Evolutionary conservation across 1,140 invertebrate genomes (phyloP), one percentile per base, ranked within the genome.

Genomic region (Heliconius melpomene): DNA sequence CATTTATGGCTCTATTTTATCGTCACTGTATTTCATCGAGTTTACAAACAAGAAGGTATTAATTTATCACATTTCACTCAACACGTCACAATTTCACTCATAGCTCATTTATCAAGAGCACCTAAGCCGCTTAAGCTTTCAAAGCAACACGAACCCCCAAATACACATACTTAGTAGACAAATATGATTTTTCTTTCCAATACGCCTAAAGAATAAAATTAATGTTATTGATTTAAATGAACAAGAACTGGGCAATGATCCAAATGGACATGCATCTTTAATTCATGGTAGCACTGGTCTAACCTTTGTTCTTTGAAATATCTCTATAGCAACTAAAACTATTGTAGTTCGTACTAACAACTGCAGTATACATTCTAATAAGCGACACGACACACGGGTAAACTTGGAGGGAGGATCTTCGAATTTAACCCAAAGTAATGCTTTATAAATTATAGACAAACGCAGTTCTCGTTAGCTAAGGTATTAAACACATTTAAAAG

Each of bases 251-350:
- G 26, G 26, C 74, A 60, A 54, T 3, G 7, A 1, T 29, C 60
- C 13, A 13, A 66, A n/a, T 29, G 9, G 11, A 16, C 26, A 29
- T 57, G 13, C 20, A 75, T 75, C 54, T 75, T 40, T 75, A 60
- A 75, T 54, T 74, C 50, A 75, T 38, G 18, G 50, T 57, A 26
- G 23, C 29, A 57, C 46, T 50, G 74, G 20, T 36, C 16, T 40
- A 23, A 11, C 36, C 74, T 60, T 75, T 75, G 74, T 75, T 60
- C 74, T 60, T 52, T 60, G 54, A 75, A 75, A 75, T 60, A 60
- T 57, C 11, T 29, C 32, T 66, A 46, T 46, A 46, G 32, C 32
- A 7, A 66, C 13, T 13, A 11, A n/a, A 29, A 66, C 60, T 66
- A 66, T 23, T 16, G 3, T 11, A 5, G 60, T 13, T 46, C 26